A percentile compares a stretch with the other conserved stretches of the same genome.
phyloP scores from a whole-genome alignment of 1,140 invertebrate genomes.

The Megalopta genalis region DNA sequence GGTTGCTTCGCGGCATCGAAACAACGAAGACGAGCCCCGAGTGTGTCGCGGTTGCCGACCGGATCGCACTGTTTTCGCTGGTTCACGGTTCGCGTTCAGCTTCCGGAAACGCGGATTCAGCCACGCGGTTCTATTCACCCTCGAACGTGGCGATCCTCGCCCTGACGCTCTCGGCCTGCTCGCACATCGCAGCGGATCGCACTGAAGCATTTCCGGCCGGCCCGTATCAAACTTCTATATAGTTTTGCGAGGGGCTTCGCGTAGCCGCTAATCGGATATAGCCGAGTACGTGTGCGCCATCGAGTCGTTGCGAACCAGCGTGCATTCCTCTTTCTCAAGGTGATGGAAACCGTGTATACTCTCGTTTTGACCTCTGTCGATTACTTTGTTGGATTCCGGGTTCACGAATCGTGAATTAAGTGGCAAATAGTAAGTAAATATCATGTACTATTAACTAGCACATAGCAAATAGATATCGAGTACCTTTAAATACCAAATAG shows the following conservation, averaged over 20 bases:
- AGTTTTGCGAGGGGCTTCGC: slow-evolving; percentile 74
- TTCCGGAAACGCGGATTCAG: too few relatives aligned
- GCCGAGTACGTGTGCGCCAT: slow-evolving; percentile 37
- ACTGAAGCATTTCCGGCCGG: slow-evolving; percentile 61
- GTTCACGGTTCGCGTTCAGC: neutral
- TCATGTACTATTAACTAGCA: too few relatives aligned
- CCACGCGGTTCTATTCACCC: slow-evolving; percentile 70
- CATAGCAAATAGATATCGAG: too few relatives aligned
- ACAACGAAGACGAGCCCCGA: too few relatives aligned
- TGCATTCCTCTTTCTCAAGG: slow-evolving; percentile 38
- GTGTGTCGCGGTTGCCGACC: neutral
- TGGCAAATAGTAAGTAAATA: too few relatives aligned
- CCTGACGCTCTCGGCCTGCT: slow-evolving; percentile 65
- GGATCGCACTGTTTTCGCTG: neutral
- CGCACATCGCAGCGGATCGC: slow-evolving; percentile 64
- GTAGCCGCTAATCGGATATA: slow-evolving; percentile 75
- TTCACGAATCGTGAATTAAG: too few relatives aligned
- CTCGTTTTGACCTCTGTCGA: neutral
- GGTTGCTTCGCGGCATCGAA: neutral
- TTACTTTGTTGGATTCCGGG: too few relatives aligned
- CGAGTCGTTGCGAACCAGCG: slow-evolving; percentile 18
- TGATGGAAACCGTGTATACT: slow-evolving; percentile 38
- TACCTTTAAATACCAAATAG: too few relatives aligned
- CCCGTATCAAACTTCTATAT: slow-evolving; percentile 71
- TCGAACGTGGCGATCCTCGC: slow-evolving; percentile 73